Percentiles rank a stretch among this genome's conserved stretches.
phyloP scores from a whole-genome alignment of 2,888 invertebrate species.

The Furcula furcula region DNA sequence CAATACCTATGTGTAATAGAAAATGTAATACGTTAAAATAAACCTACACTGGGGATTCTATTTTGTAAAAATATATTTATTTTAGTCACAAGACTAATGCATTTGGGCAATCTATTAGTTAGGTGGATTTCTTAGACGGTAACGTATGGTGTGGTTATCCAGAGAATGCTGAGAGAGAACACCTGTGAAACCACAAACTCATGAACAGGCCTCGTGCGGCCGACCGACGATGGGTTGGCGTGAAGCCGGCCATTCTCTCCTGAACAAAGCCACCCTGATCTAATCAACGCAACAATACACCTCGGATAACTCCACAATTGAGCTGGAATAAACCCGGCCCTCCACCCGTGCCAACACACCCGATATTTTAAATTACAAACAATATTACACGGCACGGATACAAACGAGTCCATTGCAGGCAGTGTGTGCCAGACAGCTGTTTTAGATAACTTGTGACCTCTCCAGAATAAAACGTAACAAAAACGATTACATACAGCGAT shows the following conservation, averaged over 20 bases:
- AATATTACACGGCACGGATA: constrained; percentile 70
- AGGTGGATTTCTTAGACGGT: constrained; percentile 24
- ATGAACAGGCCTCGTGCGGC: constrained; percentile 53
- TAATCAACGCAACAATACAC: constrained; percentile 79
- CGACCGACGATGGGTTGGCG: constrained; percentile 57
- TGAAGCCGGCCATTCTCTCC: constrained; percentile 57
- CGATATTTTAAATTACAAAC: constrained; percentile 78
- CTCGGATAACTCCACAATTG: constrained; percentile 65
- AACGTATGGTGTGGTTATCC: constrained; percentile 36
- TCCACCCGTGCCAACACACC: constrained; percentile 51
- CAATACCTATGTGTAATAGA: constrained; percentile 3
- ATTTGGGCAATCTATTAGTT: constrained; percentile 18
- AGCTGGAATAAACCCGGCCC: constrained; percentile 59
- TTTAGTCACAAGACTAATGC: no score
- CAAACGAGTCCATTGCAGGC: constrained; percentile 72
- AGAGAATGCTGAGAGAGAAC: constrained; percentile 33
- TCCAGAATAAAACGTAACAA: constrained; percentile 60
- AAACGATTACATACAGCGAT: constrained; percentile 59
- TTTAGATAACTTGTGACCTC: constrained; percentile 78
- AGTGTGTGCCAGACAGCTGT: constrained; percentile 72
- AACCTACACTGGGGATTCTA: background rate
- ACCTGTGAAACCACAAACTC: constrained; percentile 42
- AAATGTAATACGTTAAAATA: constrained; percentile 3
- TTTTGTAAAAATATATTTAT: no score
- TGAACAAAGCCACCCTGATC: constrained; percentile 74